These are phyloP conservation scores for Leucopsar rothschildi DNA, from an alignment of 2,113 vertebrate genomes.

Conservation along the genomic window DNA sequence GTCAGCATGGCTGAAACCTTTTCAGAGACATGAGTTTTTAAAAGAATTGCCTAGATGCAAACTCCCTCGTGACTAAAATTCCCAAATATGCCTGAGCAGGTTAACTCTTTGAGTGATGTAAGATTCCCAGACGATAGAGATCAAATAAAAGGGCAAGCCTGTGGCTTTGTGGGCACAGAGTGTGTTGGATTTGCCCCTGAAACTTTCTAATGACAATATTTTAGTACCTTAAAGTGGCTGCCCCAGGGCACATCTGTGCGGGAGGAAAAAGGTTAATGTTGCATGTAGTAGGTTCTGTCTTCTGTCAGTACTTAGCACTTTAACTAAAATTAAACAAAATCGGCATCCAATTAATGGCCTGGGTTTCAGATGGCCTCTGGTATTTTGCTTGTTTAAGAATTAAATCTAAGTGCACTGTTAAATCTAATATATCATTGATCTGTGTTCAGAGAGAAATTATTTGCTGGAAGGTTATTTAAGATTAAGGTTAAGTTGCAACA, in stretches of 20 bases:
- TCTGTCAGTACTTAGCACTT: constrained; percentile 8
- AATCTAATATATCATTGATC: background rate
- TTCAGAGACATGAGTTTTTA: background rate
- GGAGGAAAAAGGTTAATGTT: constrained; percentile 33
- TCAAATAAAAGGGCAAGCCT: background rate
- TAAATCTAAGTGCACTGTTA: background rate
- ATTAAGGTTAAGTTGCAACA: background rate
- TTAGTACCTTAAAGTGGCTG: background rate
- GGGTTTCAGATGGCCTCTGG: constrained; percentile 33
- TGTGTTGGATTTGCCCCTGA: background rate
- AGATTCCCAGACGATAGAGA: background rate
- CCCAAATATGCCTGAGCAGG: background rate
- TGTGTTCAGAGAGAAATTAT: background rate
- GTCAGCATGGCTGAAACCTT: background rate
- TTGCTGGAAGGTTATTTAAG: background rate
- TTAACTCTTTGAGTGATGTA: background rate
- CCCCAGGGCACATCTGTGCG: background rate
- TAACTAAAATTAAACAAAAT: constrained; percentile 54
- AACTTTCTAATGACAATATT: constrained; percentile 17
- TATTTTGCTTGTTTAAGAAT: constrained; percentile 5
- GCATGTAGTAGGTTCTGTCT: constrained; percentile 11
- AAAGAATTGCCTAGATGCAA: background rate
- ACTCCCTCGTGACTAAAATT: background rate
- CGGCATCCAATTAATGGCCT: background rate
- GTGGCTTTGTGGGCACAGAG: background rate